phyloP scores from a whole-genome alignment of 2,113 vertebrate species.

The Xiphophorus maculatus region DNA sequence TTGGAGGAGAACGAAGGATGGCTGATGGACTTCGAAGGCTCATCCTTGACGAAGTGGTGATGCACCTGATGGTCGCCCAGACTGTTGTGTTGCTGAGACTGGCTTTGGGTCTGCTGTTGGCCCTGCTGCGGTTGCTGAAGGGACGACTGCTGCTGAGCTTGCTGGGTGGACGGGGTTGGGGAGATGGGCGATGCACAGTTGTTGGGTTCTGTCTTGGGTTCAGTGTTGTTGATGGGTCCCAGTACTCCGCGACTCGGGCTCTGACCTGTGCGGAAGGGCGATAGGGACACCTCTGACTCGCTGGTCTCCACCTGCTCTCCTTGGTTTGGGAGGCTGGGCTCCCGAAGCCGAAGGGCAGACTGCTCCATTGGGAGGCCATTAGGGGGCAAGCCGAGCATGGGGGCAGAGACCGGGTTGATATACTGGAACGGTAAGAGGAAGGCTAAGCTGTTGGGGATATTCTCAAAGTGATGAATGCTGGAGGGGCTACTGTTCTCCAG shows the following conservation, averaged over 20 bases:
- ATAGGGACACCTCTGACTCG: conserved; percentile 96
- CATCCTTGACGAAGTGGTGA: conserved; percentile 88
- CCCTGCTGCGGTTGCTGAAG: conserved; percentile 84
- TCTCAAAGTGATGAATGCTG: conserved; percentile 99
- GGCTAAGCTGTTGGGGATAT: conserved; percentile 98
- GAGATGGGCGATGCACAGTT: conserved; percentile 86
- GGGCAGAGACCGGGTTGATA: conserved; percentile 97
- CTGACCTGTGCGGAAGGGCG: conserved; percentile 90
- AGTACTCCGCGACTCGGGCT: conserved; percentile 89
- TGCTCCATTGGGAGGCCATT: conserved; percentile 94
- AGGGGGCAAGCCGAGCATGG: conserved; percentile 93
- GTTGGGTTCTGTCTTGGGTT: conserved; percentile 93
- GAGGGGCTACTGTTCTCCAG: conserved; percentile 97
- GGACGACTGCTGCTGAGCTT: conserved; percentile 80
- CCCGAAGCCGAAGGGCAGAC: conserved; percentile 89
- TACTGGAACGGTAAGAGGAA: conserved; percentile 98
- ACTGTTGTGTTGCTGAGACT: conserved; percentile 79
- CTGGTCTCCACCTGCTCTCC: conserved; percentile 94
- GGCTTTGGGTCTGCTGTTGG: conserved; percentile 71
- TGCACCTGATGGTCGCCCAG: conserved; percentile 85
- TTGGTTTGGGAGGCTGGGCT: conserved; percentile 90
- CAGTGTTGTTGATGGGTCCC: conserved; percentile 88
- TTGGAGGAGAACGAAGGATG: conserved; percentile 89
- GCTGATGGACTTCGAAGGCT: conserved; percentile 86
- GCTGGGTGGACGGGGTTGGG: conserved; percentile 76